Evolutionary conservation across 2,113 vertebrate genomes (phyloP).

Genomic region (Nycticorax nycticorax): DNA sequence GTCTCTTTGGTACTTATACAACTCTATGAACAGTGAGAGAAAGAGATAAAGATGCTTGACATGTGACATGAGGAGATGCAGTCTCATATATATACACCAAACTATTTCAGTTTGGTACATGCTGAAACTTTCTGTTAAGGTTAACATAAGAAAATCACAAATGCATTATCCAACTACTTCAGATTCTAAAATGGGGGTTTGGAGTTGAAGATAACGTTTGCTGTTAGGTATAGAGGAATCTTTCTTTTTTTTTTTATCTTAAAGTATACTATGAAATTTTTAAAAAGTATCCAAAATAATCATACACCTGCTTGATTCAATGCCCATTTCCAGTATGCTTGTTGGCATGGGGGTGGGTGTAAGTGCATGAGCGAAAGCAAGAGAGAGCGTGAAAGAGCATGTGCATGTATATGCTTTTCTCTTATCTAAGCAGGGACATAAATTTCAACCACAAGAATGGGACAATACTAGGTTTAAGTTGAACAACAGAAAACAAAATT

Average conservation of each 20-base stretch:
- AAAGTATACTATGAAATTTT: background rate
- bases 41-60: background rate
- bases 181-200: background rate
- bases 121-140: background rate
- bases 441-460: constrained; percentile 29
- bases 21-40: background rate
- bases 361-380: background rate
- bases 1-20: background rate
- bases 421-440: constrained; percentile 46
- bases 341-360: background rate
- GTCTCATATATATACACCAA: background rate
- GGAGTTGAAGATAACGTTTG: background rate
- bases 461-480: constrained; percentile 20
- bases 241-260: background rate
- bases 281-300: background rate
- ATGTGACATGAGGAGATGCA: background rate
- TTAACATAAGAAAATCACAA: background rate
- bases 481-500: constrained; percentile 48
- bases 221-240: background rate
- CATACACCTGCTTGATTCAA: constrained; percentile 28
- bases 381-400: accelerated
- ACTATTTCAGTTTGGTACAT: background rate
- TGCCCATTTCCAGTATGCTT: background rate
- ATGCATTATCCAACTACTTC: background rate
- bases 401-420: background rate